A percentile compares a stretch with the other conserved stretches of the same genome.
Conservation (phyloP, 1,140 invertebrate genomes). For the Chionoecetes opilio region DNA sequence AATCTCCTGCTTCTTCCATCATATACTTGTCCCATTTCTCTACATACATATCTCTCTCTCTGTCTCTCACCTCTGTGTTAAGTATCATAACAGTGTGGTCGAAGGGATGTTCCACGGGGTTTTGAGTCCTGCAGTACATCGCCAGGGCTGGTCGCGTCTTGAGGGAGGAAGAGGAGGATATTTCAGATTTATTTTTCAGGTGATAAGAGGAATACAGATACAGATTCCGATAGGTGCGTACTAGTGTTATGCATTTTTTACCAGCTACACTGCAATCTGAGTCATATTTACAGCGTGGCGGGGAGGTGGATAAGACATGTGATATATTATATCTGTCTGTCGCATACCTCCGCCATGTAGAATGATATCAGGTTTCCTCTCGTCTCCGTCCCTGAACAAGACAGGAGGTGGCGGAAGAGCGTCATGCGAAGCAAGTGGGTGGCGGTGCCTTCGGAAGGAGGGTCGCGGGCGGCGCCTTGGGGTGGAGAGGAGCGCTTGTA, state of each 20-base stretch:
- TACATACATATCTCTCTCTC: too few relatives aligned
- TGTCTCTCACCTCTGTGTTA: background rate
- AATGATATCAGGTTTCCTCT: constrained; percentile 65
- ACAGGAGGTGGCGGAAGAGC: background rate
- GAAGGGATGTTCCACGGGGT: background rate
- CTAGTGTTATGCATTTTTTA: too few relatives aligned
- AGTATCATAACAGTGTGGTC: background rate
- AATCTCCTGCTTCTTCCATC: too few relatives aligned
- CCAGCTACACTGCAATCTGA: too few relatives aligned
- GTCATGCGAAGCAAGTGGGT: constrained; percentile 24
- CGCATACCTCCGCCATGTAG: constrained; percentile 48
- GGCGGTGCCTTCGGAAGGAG: constrained; percentile 44
- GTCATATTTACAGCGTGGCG: too few relatives aligned
- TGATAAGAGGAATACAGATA: too few relatives aligned
- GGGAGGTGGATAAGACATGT: too few relatives aligned
- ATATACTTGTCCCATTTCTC: too few relatives aligned
- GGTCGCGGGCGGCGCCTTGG: too few relatives aligned
- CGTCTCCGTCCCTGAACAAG: constrained; percentile 10
- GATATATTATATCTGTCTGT: background rate
- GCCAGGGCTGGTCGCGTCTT: background rate
- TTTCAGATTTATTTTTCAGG: too few relatives aligned
- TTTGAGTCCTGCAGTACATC: background rate
- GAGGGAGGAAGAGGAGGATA: background rate
- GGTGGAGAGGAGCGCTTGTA: background rate
- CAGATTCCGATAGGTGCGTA: too few relatives aligned